Evolutionary conservation across 2,797 vertebrate species (phyloP), one percentile per base, ranked within the genome.

Genomic region (Gallirallus australis): DNA sequence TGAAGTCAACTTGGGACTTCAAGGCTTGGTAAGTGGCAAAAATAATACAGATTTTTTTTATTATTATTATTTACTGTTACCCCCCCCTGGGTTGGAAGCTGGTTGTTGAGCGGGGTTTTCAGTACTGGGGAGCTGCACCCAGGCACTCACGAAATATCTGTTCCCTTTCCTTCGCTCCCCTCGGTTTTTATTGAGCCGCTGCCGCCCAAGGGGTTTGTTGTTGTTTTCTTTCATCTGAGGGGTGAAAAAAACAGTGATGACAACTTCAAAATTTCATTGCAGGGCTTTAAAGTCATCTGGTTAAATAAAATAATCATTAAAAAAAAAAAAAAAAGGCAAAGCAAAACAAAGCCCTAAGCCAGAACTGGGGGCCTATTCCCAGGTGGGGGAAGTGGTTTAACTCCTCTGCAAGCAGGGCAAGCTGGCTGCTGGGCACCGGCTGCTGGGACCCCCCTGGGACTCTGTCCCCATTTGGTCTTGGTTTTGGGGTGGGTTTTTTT

Each of bases 121-220:
- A 14, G 28, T 8, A 14, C 59, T 3, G 13, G 64, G 47, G 57
- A 40, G 72, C 28, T n/a, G 69, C 14, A 12, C 3, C 83, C 33
- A 1, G 8, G 8, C 0, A 18, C 19, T 53, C 50, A 5, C 1
- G 0, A 24, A 78, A 69, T 68, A 9, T 33, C 48, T 7, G 1
- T 8, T 13, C 16, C 30, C 25, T 16, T 11, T 48, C 82, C 28
- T 48, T 30, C 5, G 3, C 23, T 71, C 33, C 56, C 65, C 11
- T 19, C 0, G 6, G 48, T 56, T 66, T 64, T 33, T 16, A 13
- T 12, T 33, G 33, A 59, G 15, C 30, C 4, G 11, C 81, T 72
- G n/a, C 31, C 7, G 35, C 68, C 71, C 57, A 9, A 42, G 39
- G 86, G 76, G 69, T 30, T 70, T n/a, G 28, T 35, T 21, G 78